Base-by-base conservation (phyloP, 2,113 vertebrate species). In the Hirundichthys speculiger region DNA sequence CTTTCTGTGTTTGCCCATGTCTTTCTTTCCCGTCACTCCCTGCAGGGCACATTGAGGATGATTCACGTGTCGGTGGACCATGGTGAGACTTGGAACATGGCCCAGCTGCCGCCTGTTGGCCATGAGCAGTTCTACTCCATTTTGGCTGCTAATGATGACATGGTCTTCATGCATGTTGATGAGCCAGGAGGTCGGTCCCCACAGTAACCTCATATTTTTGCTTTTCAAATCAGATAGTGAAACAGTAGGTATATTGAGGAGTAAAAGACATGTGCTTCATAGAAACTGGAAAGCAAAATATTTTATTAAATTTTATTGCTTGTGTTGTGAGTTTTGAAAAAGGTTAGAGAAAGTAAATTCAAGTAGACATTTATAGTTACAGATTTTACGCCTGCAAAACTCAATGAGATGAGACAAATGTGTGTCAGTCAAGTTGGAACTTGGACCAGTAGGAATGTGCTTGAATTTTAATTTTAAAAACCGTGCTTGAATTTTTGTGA, bases 61-160 rank as follows among this genome's bases (percentile, higher is more conserved):
- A 96, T 98, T 64, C 92, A 98, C 0, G 96, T 98, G 34, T 98
- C 96, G 0, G 85, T 91, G 22, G 94, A 98, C 76, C 84, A 93
- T 39, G 96, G 96, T 0, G 93, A 96, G 9, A 90, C 85, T 0
- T 98, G 96, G 96, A 96, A 94, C 78, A 94, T 96, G 90, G 96
- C 96, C 24, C 96, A 98, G 86, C 94, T 98, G 22, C 96, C 96
- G 5, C 91, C 95, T 3, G 96, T 98, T 2, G 93, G 94, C 0
- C 94, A 96, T n/a, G 95, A 97, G 46, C 96, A 98, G 57, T 98
- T 98, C 65, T 98, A 98, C 72, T 98, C 96, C 39, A 97, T 98
- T 76, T 84, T 98, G 77, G 94, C 94, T 11, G 95, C 96, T 0
- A 95, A 94, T 5, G 91, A 96, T 0, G 95, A 98, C 59, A 94